Evolutionary conservation across 2,888 invertebrate genomes (phyloP).

Genomic region (Bibio marci): DNA sequence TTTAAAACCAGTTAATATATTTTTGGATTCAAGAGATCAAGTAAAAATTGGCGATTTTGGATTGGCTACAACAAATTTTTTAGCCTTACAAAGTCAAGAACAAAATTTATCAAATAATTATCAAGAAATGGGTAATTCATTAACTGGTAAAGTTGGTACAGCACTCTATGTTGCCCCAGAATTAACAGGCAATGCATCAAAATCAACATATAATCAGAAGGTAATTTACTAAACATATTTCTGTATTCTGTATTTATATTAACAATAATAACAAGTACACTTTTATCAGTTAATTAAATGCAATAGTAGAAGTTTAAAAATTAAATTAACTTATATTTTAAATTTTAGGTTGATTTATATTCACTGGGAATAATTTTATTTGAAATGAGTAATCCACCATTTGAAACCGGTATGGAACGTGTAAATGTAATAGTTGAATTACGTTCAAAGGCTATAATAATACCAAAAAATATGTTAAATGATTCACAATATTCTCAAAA

Average conservation of each 20-base stretch:
- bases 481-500: slow-evolving; percentile 22
- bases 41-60: slow-evolving; percentile 97
- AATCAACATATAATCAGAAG: slow-evolving; percentile 72
- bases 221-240: too few relatives aligned
- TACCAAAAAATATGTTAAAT: slow-evolving; percentile 49
- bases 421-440: slow-evolving; percentile 57
- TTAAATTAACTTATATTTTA: too few relatives aligned
- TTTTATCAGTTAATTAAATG: too few relatives aligned
- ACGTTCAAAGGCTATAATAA: slow-evolving; percentile 44
- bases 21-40: slow-evolving; percentile 84
- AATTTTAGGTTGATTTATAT: slow-evolving; percentile 42
- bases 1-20: slow-evolving; percentile 82
- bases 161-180: slow-evolving; percentile 93
- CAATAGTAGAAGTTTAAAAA: too few relatives aligned
- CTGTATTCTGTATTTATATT: slow-evolving; percentile 40
- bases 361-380: slow-evolving; percentile 84
- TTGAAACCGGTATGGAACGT: slow-evolving; percentile 80
- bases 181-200: slow-evolving; percentile 47
- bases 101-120: slow-evolving; percentile 3
- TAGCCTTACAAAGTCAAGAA: slow-evolving; percentile 23
- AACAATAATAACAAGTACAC: too few relatives aligned
- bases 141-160: slow-evolving; percentile 82
- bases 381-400: slow-evolving; percentile 82
- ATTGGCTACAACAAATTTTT: slow-evolving; percentile 67
- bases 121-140: slow-evolving; percentile 20